Evolutionary conservation across 2,113 vertebrate species (phyloP).

Genomic region (Alectura lathami): DNA sequence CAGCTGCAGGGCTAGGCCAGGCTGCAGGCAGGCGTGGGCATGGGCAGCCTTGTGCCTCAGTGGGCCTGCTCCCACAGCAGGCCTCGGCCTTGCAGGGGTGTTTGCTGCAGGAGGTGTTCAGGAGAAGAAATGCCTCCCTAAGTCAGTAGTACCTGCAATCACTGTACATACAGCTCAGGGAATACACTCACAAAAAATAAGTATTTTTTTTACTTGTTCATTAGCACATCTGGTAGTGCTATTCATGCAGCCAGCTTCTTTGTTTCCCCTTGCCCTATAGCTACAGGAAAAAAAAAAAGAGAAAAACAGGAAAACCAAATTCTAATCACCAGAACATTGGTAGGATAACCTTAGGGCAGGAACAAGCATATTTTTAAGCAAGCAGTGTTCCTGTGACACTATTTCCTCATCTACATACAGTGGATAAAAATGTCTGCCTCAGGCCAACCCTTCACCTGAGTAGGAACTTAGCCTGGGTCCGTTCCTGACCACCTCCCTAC

Average conservation of each 20-base stretch:
- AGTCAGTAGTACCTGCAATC: background rate
- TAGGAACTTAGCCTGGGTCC: background rate
- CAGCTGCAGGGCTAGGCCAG: background rate
- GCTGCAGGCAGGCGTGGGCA: background rate
- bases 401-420: background rate
- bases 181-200: background rate
- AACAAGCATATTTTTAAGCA: background rate
- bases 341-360: conserved; percentile 25
- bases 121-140: background rate
- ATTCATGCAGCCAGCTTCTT: background rate
- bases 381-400: background rate
- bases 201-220: conserved; percentile 56
- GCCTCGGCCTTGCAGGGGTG: background rate
- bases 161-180: background rate
- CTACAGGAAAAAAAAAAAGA: background rate
- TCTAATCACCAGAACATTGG: background rate
- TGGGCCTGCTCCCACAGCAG: background rate
- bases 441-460: background rate
- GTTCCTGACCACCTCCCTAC: background rate
- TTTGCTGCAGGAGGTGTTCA: background rate
- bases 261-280: conserved; percentile 36
- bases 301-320: conserved; percentile 25
- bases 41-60: background rate
- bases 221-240: conserved; percentile 31
- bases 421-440: background rate